These are phyloP conservation scores for Rousettus leschenaultii DNA, from an alignment of 2,113 vertebrate species.

Conservation along the genomic window DNA sequence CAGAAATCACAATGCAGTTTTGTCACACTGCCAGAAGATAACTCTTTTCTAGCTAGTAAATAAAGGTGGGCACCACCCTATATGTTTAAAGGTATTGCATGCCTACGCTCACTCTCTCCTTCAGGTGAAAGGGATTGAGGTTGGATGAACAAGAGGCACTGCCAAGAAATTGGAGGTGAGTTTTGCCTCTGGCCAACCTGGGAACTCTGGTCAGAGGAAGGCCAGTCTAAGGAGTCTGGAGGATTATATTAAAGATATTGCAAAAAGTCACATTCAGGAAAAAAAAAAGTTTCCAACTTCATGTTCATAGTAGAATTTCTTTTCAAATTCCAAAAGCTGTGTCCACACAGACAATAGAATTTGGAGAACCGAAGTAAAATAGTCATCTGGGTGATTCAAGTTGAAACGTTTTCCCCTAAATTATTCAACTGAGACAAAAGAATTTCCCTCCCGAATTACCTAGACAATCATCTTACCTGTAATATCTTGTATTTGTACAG, in stretches of 20 bases:
- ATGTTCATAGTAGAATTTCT: slow-evolving; percentile 50
- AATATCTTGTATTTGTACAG: background rate
- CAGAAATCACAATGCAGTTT: slow-evolving; percentile 51
- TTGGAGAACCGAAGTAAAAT: background rate
- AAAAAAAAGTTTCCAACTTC: background rate
- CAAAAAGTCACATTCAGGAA: background rate
- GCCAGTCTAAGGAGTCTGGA: slow-evolving; percentile 30
- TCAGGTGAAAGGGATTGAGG: slow-evolving; percentile 6
- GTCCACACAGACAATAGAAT: background rate
- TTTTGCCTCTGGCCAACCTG: slow-evolving; percentile 58
- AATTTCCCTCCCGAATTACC: background rate
- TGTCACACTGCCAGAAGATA: slow-evolving; percentile 62
- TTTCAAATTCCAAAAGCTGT: slow-evolving; percentile 26
- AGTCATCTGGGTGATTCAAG: background rate
- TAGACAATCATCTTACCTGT: background rate
- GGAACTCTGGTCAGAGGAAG: slow-evolving; percentile 13
- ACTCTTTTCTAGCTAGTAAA: slow-evolving; percentile 64
- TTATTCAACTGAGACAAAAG: background rate
- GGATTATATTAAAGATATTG: background rate
- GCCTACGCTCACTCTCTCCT: background rate
- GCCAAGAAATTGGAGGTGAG: slow-evolving; percentile 47
- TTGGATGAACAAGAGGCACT: background rate
- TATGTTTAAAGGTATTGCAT: slow-evolving; percentile 6
- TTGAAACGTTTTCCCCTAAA: background rate
- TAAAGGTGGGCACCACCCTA: background rate